Evolutionary conservation across 1,140 invertebrate genomes (phyloP), one percentile per base, ranked within the genome.

Genomic region (Papilio polyxenes): DNA sequence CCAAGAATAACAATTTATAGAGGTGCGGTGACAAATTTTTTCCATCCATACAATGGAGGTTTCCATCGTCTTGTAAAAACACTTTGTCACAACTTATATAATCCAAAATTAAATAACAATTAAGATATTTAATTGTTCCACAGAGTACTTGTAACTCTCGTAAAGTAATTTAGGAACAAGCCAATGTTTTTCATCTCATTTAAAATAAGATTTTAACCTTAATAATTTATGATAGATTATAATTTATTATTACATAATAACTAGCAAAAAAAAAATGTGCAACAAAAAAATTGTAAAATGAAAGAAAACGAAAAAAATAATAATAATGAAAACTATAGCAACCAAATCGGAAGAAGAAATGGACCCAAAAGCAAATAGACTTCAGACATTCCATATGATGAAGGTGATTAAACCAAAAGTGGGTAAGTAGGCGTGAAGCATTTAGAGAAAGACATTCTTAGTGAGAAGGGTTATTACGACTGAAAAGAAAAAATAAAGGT

Each of bases 341-440:
- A 72, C 11, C 11, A 72, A 37, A 72, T 17, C 10, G 17, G 6
- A 72, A 72, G 31, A 15, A 72, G 13, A 65, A 5, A 13, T 10
- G 65, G 31, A 72, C 65, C 65, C 3, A 72, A 37, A 40, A 72
- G 65, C 65, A 72, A 17, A 69, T 13, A 72, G 65, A 37, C 23
- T 72, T 31, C 5, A 5, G 31, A 37, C 65, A 72, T 72, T 37
- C 65, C n/a, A 59, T 56, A 56, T 31, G 23, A 69, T 37, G 31
- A 40, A 76, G 75, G 48, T 56, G 81, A 75, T 62, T 23, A 76
- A 53, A 69, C 11, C 9, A 53, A 74, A 69, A 62, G 44, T 13
- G 49, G 40, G 81, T 82, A 78, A 78, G 62, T 40, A 78, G 75
- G 53, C 62, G 62, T 72, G 75, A 78, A 78, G 81, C 81, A 56